Conservation (phyloP, 2,113 vertebrate species). For the Oenanthe melanoleuca region DNA sequence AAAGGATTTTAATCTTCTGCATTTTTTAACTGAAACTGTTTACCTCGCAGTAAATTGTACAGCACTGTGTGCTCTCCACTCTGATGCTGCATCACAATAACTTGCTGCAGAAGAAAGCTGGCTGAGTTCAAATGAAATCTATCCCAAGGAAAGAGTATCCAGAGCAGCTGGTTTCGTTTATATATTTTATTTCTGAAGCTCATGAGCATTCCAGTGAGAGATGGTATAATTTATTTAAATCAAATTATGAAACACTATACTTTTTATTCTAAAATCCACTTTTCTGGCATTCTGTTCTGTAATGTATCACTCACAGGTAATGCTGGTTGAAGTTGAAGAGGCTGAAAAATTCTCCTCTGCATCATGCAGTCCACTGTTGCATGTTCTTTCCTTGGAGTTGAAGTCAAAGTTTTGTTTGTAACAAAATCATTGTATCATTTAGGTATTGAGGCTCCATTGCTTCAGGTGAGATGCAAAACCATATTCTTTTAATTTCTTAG, state of each 20-base stretch:
- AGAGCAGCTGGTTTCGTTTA: constrained; percentile 84
- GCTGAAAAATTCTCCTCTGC: background rate
- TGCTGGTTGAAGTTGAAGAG: constrained; percentile 25
- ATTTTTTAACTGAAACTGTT: constrained; percentile 34
- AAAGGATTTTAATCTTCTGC: constrained; percentile 62
- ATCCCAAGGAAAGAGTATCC: constrained; percentile 72
- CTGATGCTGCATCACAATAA: constrained; percentile 66
- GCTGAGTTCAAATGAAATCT: constrained; percentile 74
- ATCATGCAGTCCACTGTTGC: background rate
- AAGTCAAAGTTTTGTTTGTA: background rate
- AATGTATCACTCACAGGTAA: constrained; percentile 73
- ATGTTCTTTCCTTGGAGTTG: background rate
- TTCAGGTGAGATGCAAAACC: constrained; percentile 8
- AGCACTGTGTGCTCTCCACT: constrained; percentile 46
- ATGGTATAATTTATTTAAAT: constrained; percentile 88
- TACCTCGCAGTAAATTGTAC: constrained; percentile 45
- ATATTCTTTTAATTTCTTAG: background rate
- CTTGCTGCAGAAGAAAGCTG: constrained; percentile 64
- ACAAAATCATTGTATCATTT: background rate
- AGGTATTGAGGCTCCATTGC: background rate
- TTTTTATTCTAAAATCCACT: constrained; percentile 74
- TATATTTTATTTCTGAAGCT: constrained; percentile 80
- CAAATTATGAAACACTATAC: constrained; percentile 83
- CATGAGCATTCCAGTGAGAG: constrained; percentile 79
- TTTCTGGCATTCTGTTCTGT: constrained; percentile 71